Conservation (phyloP, 2,797 vertebrate species). For the Sebastes kiyomatsui region DNA sequence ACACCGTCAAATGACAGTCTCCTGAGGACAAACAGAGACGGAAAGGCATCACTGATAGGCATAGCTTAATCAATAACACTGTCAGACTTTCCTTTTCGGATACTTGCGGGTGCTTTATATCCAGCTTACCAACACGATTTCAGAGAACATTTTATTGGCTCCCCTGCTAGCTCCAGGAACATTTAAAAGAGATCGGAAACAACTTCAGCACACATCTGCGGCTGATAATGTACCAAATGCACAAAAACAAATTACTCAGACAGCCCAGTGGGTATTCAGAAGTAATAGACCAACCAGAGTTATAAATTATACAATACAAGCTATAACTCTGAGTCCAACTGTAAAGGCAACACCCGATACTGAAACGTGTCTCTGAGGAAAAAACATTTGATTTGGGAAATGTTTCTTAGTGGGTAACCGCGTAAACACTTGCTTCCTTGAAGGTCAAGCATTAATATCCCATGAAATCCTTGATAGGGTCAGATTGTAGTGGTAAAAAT, state of each 20-base stretch:
- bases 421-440: slow-evolving; percentile 18
- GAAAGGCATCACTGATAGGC: neutral
- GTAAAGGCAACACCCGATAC: slow-evolving; percentile 15
- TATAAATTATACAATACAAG: slow-evolving; percentile 63
- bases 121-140: slow-evolving; percentile 31
- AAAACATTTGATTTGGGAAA: slow-evolving; percentile 20
- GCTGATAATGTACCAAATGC: slow-evolving; percentile 59
- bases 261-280: slow-evolving; percentile 61
- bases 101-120: slow-evolving; percentile 26
- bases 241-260: slow-evolving; percentile 69
- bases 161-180: slow-evolving; percentile 48
- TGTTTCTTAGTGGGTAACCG: neutral
- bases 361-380: slow-evolving; percentile 13
- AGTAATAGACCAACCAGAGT: slow-evolving; percentile 56
- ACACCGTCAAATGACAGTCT: slow-evolving; percentile 94
- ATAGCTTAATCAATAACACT: slow-evolving; percentile 18
- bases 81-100: slow-evolving; percentile 7
- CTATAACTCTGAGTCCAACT: slow-evolving; percentile 23
- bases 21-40: slow-evolving; percentile 74
- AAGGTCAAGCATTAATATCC: slow-evolving; percentile 66
- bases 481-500: slow-evolving; percentile 47
- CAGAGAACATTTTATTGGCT: slow-evolving; percentile 49
- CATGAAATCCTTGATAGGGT: slow-evolving; percentile 36
- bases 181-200: slow-evolving; percentile 59
- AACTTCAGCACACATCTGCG: slow-evolving; percentile 47